These are phyloP conservation scores for Chelonia mydas DNA, from an alignment of 2,797 vertebrate species.

Conservation along the genomic window DNA sequence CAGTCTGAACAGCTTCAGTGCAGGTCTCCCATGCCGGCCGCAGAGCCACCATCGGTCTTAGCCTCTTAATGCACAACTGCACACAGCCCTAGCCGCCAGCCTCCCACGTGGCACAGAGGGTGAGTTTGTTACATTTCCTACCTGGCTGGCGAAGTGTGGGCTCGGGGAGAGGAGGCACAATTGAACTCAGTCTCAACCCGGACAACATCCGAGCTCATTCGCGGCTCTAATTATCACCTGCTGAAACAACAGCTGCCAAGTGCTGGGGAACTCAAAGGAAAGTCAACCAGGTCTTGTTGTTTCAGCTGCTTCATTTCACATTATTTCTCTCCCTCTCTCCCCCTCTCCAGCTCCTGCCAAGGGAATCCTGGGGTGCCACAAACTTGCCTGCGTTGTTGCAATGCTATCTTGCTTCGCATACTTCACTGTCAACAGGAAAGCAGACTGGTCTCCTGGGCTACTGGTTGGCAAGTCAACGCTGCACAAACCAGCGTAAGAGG, in stretches of 20 bases:
- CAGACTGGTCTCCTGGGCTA: constrained; percentile 21
- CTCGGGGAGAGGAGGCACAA: not conserved
- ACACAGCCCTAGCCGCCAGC: not conserved
- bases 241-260: constrained; percentile 72
- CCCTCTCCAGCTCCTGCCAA: fast-evolving
- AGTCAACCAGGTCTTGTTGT: constrained; percentile 70
- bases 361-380: not conserved
- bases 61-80: not conserved
- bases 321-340: not conserved
- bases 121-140: not conserved
- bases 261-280: constrained; percentile 51
- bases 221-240: constrained; percentile 77
- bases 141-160: not conserved
- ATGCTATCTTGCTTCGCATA: not conserved
- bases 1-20: not conserved
- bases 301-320: constrained; percentile 65
- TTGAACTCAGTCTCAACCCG: constrained; percentile 45
- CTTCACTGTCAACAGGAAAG: constrained; percentile 63
- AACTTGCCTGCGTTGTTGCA: not conserved
- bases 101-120: not conserved
- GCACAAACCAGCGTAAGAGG: not conserved
- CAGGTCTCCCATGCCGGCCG: not conserved
- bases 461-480: constrained; percentile 49
- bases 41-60: not conserved
- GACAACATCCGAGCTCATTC: constrained; percentile 48